Base-by-base conservation (phyloP, 2,113 vertebrate genomes). In the Motacilla alba region DNA sequence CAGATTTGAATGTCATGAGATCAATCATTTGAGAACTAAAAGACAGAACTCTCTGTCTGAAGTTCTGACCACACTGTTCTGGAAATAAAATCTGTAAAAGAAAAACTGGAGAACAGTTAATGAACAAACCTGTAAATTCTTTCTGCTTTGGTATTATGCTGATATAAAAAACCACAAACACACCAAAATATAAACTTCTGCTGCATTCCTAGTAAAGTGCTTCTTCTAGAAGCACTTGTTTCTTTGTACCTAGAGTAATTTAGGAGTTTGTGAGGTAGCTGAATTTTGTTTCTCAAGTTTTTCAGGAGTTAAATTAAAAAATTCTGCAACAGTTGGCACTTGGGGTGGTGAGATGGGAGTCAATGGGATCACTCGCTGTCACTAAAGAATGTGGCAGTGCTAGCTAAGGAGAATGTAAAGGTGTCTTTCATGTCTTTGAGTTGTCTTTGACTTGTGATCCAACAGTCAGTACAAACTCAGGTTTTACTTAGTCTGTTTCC, bases 311-410 rank as follows among this genome's bases (percentile, higher is more conserved):
- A 33, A 43, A 31, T 60, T 59, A 6, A 53, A 49, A 50, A 21
- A 1, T 14, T 6, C 26, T 80, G 16, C 9, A 22, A 16, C 24
- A 28, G 3, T 43, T 89, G 33, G 19, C 18, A 20, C 10, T 64
- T 49, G 24, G 2, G 0, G 6, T 62, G 35, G 16, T 0, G 0
- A 73, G 10, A 39, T 30, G 5, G 13, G 8, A 5, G 37, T 2
- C 0, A 1, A 5, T 43, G 43, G 18, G 18, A 52, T 87, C 26
- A 10, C 8, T 74, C 4, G 10, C 7, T 59, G 49, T 62, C 8
- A 22, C 15, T 60, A 43, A 33, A 58, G 30, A 43, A 15, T 50
- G 8, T 9, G 12, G 23, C 6, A 5, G 7, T 21, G 39, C 22
- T 74, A 35, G 15, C 1, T 0, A 30, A 13, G 31, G 39, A 74